phyloP scores from a whole-genome alignment of 2,797 vertebrate genomes.

The Chanos chanos region DNA sequence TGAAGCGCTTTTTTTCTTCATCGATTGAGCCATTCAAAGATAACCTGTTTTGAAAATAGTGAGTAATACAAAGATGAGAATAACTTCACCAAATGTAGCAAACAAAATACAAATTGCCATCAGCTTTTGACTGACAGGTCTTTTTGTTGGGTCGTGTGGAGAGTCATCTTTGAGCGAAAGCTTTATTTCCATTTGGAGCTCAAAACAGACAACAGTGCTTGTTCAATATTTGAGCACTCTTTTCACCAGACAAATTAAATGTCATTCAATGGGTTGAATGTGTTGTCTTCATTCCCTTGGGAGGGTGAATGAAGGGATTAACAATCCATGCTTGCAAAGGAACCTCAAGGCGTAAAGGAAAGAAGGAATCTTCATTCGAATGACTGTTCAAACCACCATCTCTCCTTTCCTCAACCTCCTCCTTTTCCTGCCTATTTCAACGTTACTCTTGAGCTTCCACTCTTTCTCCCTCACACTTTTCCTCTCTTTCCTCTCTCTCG shows the following conservation, averaged over 20 bases:
- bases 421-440: constrained; percentile 14
- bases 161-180: constrained; percentile 31
- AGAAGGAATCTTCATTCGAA: constrained; percentile 11
- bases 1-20: constrained; percentile 17
- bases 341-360: constrained; percentile 15
- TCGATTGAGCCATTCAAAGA: constrained; percentile 28
- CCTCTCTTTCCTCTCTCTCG: constrained; percentile 17
- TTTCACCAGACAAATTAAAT: constrained; percentile 78
- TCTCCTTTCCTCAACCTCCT: constrained; percentile 14
- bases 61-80: constrained; percentile 31
- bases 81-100: constrained; percentile 57
- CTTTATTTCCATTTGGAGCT: constrained; percentile 45
- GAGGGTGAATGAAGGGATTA: constrained; percentile 1
- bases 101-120: constrained; percentile 63
- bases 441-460: constrained; percentile 21
- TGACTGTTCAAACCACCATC: no score
- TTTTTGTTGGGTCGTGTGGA: constrained; percentile 51
- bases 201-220: constrained; percentile 51
- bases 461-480: not conserved
- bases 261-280: constrained; percentile 64
- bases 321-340: no score
- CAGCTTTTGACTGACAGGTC: constrained; percentile 64
- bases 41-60: constrained; percentile 32
- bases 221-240: constrained; percentile 72
- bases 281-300: constrained; percentile 9